Evolutionary conservation across 2,797 vertebrate genomes (phyloP).

Genomic region (Cichlasoma orientale): DNA sequence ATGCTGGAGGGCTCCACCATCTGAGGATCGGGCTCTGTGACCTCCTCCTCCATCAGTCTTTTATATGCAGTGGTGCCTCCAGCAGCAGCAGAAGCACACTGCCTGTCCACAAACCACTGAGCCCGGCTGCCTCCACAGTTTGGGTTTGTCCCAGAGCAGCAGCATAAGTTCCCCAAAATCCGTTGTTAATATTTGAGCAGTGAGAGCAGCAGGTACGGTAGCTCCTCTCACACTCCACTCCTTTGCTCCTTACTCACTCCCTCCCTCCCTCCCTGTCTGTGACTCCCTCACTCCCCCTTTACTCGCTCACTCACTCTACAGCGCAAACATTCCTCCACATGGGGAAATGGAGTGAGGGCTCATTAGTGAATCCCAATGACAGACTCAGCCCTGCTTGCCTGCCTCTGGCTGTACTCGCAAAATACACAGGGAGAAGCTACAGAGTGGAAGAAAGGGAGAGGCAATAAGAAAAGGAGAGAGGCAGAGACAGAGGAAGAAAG

Average conservation of each 20-base stretch:
- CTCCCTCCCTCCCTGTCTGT: constrained; percentile 1
- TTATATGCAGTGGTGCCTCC: constrained; percentile 54
- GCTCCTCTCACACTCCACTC: constrained; percentile 64
- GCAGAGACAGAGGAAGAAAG: not conserved
- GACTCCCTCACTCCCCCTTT: constrained; percentile 22
- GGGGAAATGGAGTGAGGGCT: constrained; percentile 63
- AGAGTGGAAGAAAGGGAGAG: not conserved
- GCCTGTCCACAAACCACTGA: constrained; percentile 64
- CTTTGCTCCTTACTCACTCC: constrained; percentile 30
- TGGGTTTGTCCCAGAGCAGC: constrained; percentile 71
- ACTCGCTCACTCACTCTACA: constrained; percentile 57
- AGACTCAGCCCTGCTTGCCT: constrained; percentile 55
- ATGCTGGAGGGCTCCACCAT: constrained; percentile 42
- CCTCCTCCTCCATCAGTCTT: constrained; percentile 81
- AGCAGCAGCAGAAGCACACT: constrained; percentile 49
- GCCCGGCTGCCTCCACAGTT: constrained; percentile 68
- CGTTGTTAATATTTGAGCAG: constrained; percentile 73
- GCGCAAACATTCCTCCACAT: constrained; percentile 75
- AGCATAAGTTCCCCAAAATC: constrained; percentile 73
- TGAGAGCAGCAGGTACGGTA: constrained; percentile 72
- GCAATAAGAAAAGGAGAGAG: not conserved
- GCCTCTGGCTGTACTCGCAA: constrained; percentile 50
- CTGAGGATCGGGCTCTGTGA: constrained; percentile 67
- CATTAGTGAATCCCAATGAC: constrained; percentile 69
- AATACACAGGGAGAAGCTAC: constrained; percentile 29